Evolutionary conservation across 1,140 invertebrate genomes (phyloP).

Genomic region (Musca domestica): DNA sequence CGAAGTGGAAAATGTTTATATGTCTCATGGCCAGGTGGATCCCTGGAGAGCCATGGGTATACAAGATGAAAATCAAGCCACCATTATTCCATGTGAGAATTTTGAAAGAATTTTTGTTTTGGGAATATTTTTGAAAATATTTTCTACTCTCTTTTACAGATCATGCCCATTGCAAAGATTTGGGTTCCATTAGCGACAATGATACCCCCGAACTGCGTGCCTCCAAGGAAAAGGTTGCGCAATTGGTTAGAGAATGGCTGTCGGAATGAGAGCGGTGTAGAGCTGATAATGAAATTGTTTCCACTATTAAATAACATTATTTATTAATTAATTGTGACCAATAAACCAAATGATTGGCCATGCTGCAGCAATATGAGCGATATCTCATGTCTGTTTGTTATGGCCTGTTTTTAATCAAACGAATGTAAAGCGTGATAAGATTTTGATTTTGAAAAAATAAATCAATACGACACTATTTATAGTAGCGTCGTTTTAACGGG

Average conservation of each 20-base stretch:
- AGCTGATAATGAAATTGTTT: background rate
- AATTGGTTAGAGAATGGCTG: constrained; percentile 45
- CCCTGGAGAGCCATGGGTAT: constrained; percentile 67
- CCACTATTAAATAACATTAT: background rate
- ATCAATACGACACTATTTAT: too few species aligned
- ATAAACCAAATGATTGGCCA: background rate
- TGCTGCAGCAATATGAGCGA: too few species aligned
- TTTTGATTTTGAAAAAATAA: too few species aligned
- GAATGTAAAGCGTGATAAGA: too few species aligned
- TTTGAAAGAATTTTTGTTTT: too few species aligned
- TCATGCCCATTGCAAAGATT: constrained; percentile 67
- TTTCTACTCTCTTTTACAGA: constrained; percentile 54
- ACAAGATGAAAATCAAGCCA: constrained; percentile 37
- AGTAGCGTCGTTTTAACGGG: too few species aligned
- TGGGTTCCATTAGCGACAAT: constrained; percentile 55
- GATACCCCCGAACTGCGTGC: constrained; percentile 58
- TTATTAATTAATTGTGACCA: constrained; percentile 1
- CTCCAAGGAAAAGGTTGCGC: constrained; percentile 40
- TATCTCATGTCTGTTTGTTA: too few species aligned
- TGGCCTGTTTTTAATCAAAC: too few species aligned
- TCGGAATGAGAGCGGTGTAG: background rate
- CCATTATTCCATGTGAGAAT: constrained; percentile 40
- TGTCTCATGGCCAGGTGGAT: constrained; percentile 65
- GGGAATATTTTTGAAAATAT: background rate
- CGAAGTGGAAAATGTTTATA: constrained; percentile 62